A percentile compares a stretch with the other conserved stretches of the same genome.
Conservation (phyloP, 1,140 invertebrate species). For the Drosophila trapezifrons region DNA sequence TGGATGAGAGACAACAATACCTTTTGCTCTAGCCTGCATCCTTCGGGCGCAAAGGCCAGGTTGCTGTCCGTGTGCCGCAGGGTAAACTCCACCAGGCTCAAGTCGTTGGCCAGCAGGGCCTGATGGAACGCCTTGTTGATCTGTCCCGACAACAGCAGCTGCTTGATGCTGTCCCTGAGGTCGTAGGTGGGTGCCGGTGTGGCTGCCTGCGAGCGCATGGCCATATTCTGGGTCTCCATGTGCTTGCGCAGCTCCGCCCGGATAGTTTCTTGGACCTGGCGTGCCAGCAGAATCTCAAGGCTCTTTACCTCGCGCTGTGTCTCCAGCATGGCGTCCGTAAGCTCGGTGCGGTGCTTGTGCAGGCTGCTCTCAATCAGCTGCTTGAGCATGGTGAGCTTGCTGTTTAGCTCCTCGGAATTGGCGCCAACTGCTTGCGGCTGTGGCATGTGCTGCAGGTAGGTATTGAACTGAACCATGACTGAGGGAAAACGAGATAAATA, state of each 20-base stretch:
- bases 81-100: conserved; percentile 92
- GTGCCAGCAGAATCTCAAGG: conserved; percentile 72
- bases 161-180: conserved; percentile 89
- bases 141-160: conserved; percentile 90
- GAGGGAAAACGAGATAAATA: not conserved
- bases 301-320: conserved; percentile 80
- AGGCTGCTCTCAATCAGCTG: conserved; percentile 73
- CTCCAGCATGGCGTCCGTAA: conserved; percentile 74
- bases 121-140: conserved; percentile 94
- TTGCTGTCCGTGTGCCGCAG: conserved; percentile 92
- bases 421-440: conserved; percentile 59
- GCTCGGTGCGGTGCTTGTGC: conserved; percentile 67
- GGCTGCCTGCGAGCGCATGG: conserved; percentile 88
- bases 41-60: conserved; percentile 89
- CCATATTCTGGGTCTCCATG: conserved; percentile 86
- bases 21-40: conserved; percentile 91
- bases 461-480: conserved; percentile 85
- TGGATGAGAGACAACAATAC: conserved; percentile 96
- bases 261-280: conserved; percentile 78
- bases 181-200: conserved; percentile 88
- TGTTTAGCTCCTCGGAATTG: conserved; percentile 69
- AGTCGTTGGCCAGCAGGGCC: conserved; percentile 94
- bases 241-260: conserved; percentile 85
- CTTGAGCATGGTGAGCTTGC: conserved; percentile 64
- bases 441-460: conserved; percentile 82